Evolutionary conservation across 2,113 vertebrate genomes (phyloP).

Genomic region (Microcebus griseorufus): DNA sequence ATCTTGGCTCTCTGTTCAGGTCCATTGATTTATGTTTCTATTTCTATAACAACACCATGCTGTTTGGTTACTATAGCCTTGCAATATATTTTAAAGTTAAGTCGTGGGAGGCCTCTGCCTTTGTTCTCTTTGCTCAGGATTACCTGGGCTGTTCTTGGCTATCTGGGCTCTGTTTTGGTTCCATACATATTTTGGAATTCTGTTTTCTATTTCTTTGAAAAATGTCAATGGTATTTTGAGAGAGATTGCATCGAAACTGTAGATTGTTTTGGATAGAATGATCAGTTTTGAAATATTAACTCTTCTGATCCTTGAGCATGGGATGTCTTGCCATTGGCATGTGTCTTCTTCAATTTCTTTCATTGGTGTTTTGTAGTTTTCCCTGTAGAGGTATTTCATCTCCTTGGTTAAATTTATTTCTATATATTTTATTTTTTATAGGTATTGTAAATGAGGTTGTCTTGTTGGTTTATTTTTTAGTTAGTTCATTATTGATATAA

Average conservation of each 20-base stretch:
- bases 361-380: neutral
- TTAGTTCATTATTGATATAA: neutral
- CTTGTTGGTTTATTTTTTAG: neutral
- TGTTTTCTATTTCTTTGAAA: neutral
- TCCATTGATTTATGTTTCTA: neutral
- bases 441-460: neutral
- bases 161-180: neutral
- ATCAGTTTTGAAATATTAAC: neutral
- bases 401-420: neutral
- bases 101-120: neutral
- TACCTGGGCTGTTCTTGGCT: neutral
- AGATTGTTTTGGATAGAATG: neutral
- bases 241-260: neutral
- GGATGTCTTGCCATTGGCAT: neutral
- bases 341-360: neutral
- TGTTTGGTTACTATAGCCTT: neutral
- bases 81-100: neutral
- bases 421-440: neutral
- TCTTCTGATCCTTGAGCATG: neutral
- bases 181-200: neutral
- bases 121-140: neutral
- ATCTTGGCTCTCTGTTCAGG: neutral
- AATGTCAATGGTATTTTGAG: neutral
- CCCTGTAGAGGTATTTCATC: neutral
- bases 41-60: neutral